Conservation (phyloP, 1,140 invertebrate genomes). For the Brachystomella parvula region DNA sequence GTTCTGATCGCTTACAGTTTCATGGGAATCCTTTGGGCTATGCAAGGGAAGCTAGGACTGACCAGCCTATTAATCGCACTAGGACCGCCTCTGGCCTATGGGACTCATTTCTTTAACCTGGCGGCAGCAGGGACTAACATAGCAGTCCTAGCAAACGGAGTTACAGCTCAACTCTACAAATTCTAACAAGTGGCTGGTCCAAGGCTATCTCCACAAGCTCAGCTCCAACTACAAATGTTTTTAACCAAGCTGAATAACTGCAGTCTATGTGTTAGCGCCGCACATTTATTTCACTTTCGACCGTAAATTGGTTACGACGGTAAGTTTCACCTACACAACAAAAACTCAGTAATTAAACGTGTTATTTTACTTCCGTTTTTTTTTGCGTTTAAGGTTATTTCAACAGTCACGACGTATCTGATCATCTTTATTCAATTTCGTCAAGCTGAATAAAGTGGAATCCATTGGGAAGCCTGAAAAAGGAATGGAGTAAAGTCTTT, state of each 20-base stretch:
- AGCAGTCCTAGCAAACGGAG: not conserved
- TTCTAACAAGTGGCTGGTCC: not conserved
- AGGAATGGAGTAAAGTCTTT: no score
- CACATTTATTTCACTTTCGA: not conserved
- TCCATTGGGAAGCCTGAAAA: no score
- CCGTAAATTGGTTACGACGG: not conserved
- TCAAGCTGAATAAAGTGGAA: no score
- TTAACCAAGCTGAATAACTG: not conserved
- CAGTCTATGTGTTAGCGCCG: not conserved
- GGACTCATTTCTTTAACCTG: not conserved
- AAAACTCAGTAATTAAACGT: no score
- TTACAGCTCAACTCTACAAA: not conserved
- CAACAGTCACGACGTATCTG: no score
- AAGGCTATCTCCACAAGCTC: not conserved
- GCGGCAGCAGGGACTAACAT: not conserved
- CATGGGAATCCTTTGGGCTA: not conserved
- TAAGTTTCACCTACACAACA: no score
- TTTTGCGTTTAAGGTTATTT: no score
- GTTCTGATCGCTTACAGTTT: not conserved
- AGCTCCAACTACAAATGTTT: not conserved
- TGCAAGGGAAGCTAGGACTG: not conserved
- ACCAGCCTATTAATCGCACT: not conserved
- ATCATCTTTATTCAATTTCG: no score
- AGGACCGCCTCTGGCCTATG: not conserved
- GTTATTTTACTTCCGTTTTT: no score